Conservation (phyloP, 2,797 vertebrate species). For the Mareca strepera region DNA sequence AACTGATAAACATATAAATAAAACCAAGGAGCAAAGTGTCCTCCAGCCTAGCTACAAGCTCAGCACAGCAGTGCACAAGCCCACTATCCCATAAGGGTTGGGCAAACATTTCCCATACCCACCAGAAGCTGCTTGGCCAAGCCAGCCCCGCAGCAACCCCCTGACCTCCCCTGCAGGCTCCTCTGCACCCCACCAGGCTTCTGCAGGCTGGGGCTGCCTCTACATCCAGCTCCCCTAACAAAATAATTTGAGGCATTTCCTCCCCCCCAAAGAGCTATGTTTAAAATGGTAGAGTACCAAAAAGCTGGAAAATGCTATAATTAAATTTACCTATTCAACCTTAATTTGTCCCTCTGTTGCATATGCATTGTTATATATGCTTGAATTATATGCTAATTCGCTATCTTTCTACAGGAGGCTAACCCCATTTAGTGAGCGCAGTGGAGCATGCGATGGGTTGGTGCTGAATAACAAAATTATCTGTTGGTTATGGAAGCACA, state of each 20-base stretch:
- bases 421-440: neutral
- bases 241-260: neutral
- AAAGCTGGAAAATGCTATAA: neutral
- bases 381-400: neutral
- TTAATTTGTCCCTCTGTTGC: neutral
- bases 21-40: accelerated
- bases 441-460: neutral
- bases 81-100: too few relatives aligned
- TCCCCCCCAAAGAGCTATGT: neutral
- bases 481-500: neutral
- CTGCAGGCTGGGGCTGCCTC: too few relatives aligned
- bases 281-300: neutral
- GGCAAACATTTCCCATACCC: neutral
- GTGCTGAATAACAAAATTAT: neutral
- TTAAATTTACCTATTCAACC: neutral
- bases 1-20: accelerated
- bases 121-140: neutral
- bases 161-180: neutral
- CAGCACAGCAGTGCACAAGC: neutral
- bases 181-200: too few relatives aligned
- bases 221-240: neutral
- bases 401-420: neutral
- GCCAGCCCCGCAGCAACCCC: neutral
- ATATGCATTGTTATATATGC: neutral
- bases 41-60: neutral